phyloP scores from a whole-genome alignment of 2,888 invertebrate species.

The Xestia ashworthii region DNA sequence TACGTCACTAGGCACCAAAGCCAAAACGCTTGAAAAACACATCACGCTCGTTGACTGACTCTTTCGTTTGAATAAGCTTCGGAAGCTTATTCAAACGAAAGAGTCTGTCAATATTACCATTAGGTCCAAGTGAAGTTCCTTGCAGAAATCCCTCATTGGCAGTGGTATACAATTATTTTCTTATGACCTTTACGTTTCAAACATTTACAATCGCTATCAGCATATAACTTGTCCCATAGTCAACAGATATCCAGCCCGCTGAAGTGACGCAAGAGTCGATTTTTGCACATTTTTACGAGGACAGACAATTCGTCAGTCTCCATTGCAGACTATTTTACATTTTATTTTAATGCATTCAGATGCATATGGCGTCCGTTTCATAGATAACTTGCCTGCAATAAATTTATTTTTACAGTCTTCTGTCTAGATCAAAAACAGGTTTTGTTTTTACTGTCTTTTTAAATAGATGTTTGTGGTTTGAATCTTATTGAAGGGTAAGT shows the following conservation, averaged over 20 bases:
- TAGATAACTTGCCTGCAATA: slow-evolving; percentile 28
- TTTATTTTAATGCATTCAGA: slow-evolving; percentile 58
- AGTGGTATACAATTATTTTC: background rate
- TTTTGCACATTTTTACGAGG: slow-evolving; percentile 83
- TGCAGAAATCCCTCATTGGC: too few species aligned
- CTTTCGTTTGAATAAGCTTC: too few species aligned
- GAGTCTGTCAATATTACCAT: too few species aligned
- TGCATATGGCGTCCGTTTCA: slow-evolving; percentile 57
- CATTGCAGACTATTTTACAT: slow-evolving; percentile 51
- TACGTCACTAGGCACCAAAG: too few species aligned
- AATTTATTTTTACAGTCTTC: slow-evolving; percentile 36
- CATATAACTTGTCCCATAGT: slow-evolving; percentile 56
- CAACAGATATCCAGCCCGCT: slow-evolving; percentile 55
- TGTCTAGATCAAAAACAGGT: slow-evolving; percentile 24
- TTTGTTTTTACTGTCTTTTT: slow-evolving; percentile 15
- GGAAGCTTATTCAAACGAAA: too few species aligned
- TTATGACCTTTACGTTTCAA: background rate
- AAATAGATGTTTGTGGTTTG: slow-evolving; percentile 12
- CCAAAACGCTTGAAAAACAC: too few species aligned
- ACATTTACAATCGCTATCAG: slow-evolving; percentile 7
- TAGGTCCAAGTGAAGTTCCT: too few species aligned
- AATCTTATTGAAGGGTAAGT: slow-evolving; percentile 2
- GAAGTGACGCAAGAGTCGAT: slow-evolving; percentile 82
- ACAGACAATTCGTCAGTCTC: slow-evolving; percentile 66
- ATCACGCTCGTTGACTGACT: too few species aligned